Conservation (phyloP, 2,113 vertebrate genomes). For the Acanthochromis polyacanthus region DNA sequence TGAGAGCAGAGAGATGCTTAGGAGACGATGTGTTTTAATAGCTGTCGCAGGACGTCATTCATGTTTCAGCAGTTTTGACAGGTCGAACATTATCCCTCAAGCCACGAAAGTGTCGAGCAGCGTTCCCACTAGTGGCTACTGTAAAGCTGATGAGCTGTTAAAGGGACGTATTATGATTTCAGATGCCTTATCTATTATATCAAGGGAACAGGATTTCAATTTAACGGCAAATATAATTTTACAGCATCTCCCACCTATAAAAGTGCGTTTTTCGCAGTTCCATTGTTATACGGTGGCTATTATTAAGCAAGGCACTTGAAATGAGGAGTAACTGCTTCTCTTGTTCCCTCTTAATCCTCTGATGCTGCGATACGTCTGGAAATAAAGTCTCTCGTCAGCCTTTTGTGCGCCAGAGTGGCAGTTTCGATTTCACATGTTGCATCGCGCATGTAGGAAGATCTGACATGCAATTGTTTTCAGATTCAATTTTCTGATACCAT, state of each 20-base stretch:
- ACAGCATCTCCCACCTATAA: slow-evolving; percentile 61
- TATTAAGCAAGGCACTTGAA: slow-evolving; percentile 59
- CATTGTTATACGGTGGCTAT: slow-evolving; percentile 64
- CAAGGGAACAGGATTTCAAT: slow-evolving; percentile 79
- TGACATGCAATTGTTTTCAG: slow-evolving; percentile 78
- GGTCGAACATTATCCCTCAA: slow-evolving; percentile 62
- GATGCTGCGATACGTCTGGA: slow-evolving; percentile 56
- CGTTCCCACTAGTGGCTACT: slow-evolving; percentile 23
- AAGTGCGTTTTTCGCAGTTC: slow-evolving; percentile 56
- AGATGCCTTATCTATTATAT: slow-evolving; percentile 75
- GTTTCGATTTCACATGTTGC: slow-evolving; percentile 76
- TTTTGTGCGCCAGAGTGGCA: slow-evolving; percentile 59
- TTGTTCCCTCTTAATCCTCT: slow-evolving; percentile 62
- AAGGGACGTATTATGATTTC: slow-evolving; percentile 79
- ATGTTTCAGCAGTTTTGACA: slow-evolving; percentile 65
- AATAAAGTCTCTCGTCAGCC: slow-evolving; percentile 64
- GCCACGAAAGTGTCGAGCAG: slow-evolving; percentile 42
- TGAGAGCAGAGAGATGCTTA: slow-evolving; percentile 55
- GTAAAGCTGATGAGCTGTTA: slow-evolving; percentile 80
- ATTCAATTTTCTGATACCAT: slow-evolving; percentile 88
- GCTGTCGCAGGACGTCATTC: slow-evolving; percentile 73
- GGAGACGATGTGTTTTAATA: slow-evolving; percentile 61
- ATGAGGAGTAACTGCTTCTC: slow-evolving; percentile 66
- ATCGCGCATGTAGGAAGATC: slow-evolving; percentile 71
- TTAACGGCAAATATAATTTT: slow-evolving; percentile 78